These are phyloP conservation scores for Drosophila subquinaria DNA, from an alignment of 2,888 invertebrate genomes.

Conservation along the genomic window DNA sequence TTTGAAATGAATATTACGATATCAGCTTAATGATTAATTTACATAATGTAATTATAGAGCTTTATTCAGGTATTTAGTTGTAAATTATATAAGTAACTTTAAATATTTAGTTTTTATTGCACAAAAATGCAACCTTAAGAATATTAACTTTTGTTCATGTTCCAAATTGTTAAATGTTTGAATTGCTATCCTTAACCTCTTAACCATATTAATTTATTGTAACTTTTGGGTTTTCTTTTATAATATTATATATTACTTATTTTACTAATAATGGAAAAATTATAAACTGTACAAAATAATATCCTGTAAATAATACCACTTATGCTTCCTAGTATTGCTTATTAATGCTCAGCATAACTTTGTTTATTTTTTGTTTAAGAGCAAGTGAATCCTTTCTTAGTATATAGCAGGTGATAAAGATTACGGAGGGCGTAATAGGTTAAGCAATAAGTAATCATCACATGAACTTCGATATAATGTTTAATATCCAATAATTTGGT, in stretches of 20 bases:
- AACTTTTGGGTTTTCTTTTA: constrained; percentile 2
- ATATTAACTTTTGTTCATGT: constrained; percentile 58
- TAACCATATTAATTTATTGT: constrained; percentile 1
- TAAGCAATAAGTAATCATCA: background rate
- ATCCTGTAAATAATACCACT: constrained; percentile 60
- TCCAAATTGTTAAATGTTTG: constrained; percentile 54
- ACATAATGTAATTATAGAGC: constrained; percentile 13
- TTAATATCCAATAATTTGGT: background rate
- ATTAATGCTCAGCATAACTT: constrained; percentile 66
- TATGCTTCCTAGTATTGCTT: constrained; percentile 67
- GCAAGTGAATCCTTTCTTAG: background rate
- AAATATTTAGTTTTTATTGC: constrained; percentile 28
- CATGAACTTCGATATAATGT: background rate
- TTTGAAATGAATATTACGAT: background rate
- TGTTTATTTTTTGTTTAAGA: constrained; percentile 1
- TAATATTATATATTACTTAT: constrained; percentile 6
- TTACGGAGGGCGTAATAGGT: background rate
- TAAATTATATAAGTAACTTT: constrained; percentile 23
- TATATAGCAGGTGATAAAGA: background rate
- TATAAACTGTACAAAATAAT: constrained; percentile 19
- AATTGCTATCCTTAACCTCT: constrained; percentile 30
- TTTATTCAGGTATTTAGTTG: constrained; percentile 20
- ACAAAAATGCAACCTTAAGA: constrained; percentile 39
- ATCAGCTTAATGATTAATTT: background rate
- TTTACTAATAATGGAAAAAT: constrained; percentile 28